Evolutionary conservation across 2,888 invertebrate genomes (phyloP).

Genomic region (Synanthedon myopaeformis): DNA sequence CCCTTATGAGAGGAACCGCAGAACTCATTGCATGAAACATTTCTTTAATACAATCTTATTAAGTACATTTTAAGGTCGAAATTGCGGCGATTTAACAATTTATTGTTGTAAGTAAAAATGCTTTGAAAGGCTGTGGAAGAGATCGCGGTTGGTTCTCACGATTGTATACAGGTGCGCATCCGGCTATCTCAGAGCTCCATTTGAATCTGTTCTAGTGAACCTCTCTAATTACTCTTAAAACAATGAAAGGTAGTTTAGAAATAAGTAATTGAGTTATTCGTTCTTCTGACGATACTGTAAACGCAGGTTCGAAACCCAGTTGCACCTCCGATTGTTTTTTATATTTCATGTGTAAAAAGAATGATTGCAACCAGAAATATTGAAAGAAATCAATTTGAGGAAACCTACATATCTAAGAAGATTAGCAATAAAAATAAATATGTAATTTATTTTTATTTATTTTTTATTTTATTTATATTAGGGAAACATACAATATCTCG

Average conservation of each 20-base stretch:
- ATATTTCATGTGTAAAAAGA: no score
- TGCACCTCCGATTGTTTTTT: no score
- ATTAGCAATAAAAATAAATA: no score
- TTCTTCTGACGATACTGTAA: not conserved
- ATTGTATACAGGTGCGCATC: slow-evolving; percentile 61
- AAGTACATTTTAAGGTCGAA: not conserved
- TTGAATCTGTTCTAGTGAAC: slow-evolving; percentile 40
- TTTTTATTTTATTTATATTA: no score
- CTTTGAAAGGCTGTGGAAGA: slow-evolving; percentile 14
- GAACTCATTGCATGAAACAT: not conserved
- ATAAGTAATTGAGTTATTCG: not conserved
- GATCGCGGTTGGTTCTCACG: slow-evolving; percentile 57
- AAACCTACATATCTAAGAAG: no score
- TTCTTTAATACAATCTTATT: not conserved
- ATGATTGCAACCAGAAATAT: no score
- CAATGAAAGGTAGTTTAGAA: slow-evolving; percentile 14
- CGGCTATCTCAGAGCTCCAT: slow-evolving; percentile 53
- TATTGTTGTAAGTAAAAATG: slow-evolving; percentile 2
- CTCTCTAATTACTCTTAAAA: slow-evolving; percentile 42
- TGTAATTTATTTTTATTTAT: no score
- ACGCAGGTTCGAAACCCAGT: no score
- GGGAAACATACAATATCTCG: no score
- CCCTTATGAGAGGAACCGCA: slow-evolving; percentile 1
- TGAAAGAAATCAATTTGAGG: no score
- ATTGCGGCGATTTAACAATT: not conserved